Percentiles rank a stretch among this genome's conserved stretches.
These are phyloP conservation scores for Acholoe squamosa DNA, from an alignment of 2,888 invertebrate species.

Conservation along the genomic window DNA sequence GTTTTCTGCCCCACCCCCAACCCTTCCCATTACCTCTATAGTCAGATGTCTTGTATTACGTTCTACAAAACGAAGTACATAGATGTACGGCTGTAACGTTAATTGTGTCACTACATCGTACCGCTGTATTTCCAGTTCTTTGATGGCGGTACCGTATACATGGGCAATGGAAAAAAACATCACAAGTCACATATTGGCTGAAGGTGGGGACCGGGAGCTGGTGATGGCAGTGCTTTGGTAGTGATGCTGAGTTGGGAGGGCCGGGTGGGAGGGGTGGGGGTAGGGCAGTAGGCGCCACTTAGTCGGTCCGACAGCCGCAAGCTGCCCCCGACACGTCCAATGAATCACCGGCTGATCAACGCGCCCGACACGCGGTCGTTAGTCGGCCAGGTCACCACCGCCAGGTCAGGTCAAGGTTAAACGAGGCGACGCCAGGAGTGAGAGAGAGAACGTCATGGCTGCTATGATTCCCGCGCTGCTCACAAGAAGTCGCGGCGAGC, in stretches of 20 bases:
- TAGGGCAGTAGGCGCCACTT: conserved; percentile 1
- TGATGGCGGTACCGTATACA: too few relatives aligned
- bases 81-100: too few relatives aligned
- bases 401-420: conserved; percentile 13
- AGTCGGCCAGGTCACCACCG: neutral
- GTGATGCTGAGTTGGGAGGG: neutral
- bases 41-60: neutral
- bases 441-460: neutral
- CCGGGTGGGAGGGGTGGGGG: neutral
- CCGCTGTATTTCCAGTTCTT: too few relatives aligned
- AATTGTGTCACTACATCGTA: too few relatives aligned
- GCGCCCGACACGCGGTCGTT: neutral
- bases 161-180: too few relatives aligned
- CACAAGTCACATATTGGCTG: too few relatives aligned
- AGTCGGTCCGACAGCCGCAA: conserved; percentile 25
- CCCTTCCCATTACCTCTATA: neutral
- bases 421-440: neutral
- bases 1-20: too few relatives aligned
- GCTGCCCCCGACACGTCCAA: neutral
- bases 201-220: too few relatives aligned
- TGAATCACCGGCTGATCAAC: conserved; percentile 24
- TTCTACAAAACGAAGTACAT: too few relatives aligned
- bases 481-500: neutral
- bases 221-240: too few relatives aligned
- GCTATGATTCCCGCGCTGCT: neutral